Base-by-base conservation (phyloP, 1,140 invertebrate species). In the Gryllus bimaculatus region DNA sequence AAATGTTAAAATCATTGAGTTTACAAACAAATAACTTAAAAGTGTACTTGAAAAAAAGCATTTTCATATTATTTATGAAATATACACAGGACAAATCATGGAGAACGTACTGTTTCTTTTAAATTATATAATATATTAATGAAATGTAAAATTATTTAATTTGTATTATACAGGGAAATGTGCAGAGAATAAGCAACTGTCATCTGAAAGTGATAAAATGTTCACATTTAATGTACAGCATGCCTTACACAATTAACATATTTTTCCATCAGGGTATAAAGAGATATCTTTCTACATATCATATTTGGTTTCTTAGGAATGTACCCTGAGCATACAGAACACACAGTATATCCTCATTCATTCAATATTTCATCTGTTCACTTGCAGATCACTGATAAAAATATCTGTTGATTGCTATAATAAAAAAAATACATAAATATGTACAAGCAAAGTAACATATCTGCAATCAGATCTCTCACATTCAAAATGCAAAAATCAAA, bases 231-330 rank as follows among this genome's bases (percentile, higher is more conserved):
- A 13, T 18, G 18, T 66, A 66, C 18, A 66, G 18, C 18, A 66
- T 66, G 18, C 54, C 54, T 66, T 39, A 39, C 26, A 39, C 54
- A 66, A 13, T 66, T 10, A 66, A 66, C 10, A 66, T 18, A 66
- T 66, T 66, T 66, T 18, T 7, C 10, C 18, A 66, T 13, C 54
- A 66, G 10, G 10, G 10, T 13, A 18, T 13, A 10, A 66, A 18
- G 54, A 18, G 10, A 66, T 66, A 66, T 10, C 54, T 66, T 13
- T 66, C 10, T 18, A 66, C 10, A 18, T 66, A 66, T 13, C 18
- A 66, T 66, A 66, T 66, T 66, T 66, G 54, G 54, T 66, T 66
- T 66, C 54, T 13, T 66, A 66, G 54, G 54, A 66, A 66, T 66
- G 54, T 66, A 66, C 54, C 54, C 54, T 66, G 54, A 66, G 54